These are phyloP conservation scores for Pristiophorus japonicus DNA, from an alignment of 2,113 vertebrate genomes.

Conservation along the genomic window DNA sequence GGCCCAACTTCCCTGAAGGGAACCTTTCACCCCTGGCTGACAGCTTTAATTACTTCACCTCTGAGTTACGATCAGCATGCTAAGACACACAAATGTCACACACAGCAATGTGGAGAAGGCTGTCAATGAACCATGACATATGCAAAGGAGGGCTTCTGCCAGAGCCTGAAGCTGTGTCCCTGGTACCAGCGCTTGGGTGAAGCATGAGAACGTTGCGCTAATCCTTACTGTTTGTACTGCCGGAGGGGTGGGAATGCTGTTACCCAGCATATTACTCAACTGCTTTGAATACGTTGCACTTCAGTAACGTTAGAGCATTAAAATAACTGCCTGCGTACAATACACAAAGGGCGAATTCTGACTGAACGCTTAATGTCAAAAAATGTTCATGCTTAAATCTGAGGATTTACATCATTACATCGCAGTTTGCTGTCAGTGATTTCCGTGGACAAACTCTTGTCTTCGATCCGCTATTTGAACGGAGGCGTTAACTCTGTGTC, in stretches of 20 bases:
- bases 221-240: conserved; percentile 40
- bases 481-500: not conserved
- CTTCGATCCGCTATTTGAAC: not conserved
- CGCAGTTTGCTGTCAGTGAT: not conserved
- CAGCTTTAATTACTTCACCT: conserved; percentile 63
- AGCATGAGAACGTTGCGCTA: conserved; percentile 47
- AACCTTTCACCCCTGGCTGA: conserved; percentile 44
- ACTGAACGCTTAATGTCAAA: not conserved
- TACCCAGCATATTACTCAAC: not conserved
- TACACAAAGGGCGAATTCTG: not conserved
- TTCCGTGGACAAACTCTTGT: not conserved
- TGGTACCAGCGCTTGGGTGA: conserved; percentile 55
- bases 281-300: conserved; percentile 3
- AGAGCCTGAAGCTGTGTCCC: conserved; percentile 54
- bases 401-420: not conserved
- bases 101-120: conserved; percentile 49
- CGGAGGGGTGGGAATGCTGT: not conserved
- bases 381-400: not conserved
- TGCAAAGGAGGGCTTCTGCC: conserved; percentile 45
- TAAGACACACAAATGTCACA: conserved; percentile 44
- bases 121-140: conserved; percentile 45
- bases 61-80: conserved; percentile 55
- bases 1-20: conserved; percentile 49
- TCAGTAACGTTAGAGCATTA: not conserved
- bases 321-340: not conserved